Percentiles rank a stretch among this genome's conserved stretches.
Conservation (phyloP, 2,113 vertebrate species). For the Azemiops feae region DNA sequence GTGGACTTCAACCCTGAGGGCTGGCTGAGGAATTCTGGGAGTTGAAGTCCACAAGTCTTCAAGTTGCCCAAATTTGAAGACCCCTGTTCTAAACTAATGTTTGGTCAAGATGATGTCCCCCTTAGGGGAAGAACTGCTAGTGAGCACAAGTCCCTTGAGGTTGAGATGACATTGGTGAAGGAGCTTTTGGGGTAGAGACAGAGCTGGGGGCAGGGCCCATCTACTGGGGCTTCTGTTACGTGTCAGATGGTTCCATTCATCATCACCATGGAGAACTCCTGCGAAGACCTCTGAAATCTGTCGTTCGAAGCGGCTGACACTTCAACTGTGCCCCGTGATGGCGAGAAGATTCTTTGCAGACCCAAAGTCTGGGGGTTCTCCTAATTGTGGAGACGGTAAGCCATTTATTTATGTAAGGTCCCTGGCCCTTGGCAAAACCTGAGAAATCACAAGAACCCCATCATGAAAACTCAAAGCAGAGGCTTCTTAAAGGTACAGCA, state of each 20-base stretch:
- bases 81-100: neutral
- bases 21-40: too few relatives aligned
- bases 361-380: neutral
- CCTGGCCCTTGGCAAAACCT: too few relatives aligned
- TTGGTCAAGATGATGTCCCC: neutral
- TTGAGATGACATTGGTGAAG: neutral
- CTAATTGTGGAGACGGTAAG: neutral
- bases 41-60: too few relatives aligned
- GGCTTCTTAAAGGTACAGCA: too few relatives aligned
- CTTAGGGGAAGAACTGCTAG: neutral
- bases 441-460: too few relatives aligned
- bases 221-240: neutral
- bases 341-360: neutral
- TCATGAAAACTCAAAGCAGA: too few relatives aligned
- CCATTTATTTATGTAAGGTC: too few relatives aligned
- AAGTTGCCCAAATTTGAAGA: too few relatives aligned
- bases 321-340: neutral
- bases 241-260: neutral
- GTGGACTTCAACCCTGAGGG: too few relatives aligned
- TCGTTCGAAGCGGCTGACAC: neutral
- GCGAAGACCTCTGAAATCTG: neutral
- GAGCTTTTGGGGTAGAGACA: neutral
- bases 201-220: neutral
- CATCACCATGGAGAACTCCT: neutral
- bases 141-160: neutral